Evolutionary conservation across 2,113 vertebrate species (phyloP).

Genomic region (Colinus virginianus): DNA sequence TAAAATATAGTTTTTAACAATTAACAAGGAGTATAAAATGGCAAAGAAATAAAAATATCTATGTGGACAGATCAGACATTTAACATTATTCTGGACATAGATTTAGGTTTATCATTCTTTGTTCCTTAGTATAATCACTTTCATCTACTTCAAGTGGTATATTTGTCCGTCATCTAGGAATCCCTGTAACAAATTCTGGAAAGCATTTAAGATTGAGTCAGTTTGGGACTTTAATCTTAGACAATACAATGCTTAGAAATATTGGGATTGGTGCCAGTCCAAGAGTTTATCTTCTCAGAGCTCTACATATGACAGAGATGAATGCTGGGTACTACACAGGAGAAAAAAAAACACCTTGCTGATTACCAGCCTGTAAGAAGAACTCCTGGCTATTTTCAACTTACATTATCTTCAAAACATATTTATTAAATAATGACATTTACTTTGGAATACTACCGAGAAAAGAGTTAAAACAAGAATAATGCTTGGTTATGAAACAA

Average conservation of each 20-base stretch:
- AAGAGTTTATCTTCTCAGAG: neutral
- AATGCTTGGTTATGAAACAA: neutral
- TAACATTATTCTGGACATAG: neutral
- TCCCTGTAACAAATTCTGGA: neutral
- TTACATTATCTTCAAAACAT: neutral
- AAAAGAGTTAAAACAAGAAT: neutral
- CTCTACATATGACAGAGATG: fast-evolving
- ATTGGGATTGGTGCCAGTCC: neutral
- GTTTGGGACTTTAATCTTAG: neutral
- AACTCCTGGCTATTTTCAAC: neutral
- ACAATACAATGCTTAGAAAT: neutral
- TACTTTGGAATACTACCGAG: neutral
- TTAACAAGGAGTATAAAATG: neutral
- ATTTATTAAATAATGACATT: neutral
- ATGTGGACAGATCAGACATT: neutral
- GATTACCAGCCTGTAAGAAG: neutral
- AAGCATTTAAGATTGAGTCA: neutral
- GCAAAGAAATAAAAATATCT: neutral
- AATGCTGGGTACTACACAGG: neutral
- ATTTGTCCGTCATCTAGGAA: neutral
- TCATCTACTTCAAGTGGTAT: neutral
- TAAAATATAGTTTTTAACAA: constrained; percentile 41
- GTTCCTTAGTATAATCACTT: neutral
- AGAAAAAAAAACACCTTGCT: constrained; percentile 15
- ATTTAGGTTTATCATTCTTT: neutral